Evolutionary conservation across 2,888 invertebrate species (phyloP).

Genomic region (Pemphredon lugubris): DNA sequence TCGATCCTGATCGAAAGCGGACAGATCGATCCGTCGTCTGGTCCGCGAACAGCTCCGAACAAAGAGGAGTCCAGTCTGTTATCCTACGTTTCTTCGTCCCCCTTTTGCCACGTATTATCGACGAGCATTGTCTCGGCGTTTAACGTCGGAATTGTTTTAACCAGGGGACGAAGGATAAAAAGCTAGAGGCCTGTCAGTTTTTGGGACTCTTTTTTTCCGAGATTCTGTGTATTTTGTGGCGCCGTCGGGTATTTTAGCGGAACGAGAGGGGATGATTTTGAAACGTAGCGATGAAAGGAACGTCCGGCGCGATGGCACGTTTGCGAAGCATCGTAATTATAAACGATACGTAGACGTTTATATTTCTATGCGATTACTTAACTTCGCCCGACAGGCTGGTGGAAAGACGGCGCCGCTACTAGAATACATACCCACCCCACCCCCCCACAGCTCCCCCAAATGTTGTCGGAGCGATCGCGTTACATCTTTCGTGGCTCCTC

Average conservation of each 20-base stretch:
- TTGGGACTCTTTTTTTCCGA: background rate
- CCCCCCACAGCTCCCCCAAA: too few relatives aligned
- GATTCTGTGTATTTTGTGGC: too few relatives aligned
- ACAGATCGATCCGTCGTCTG: conserved; percentile 65
- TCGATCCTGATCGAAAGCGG: conserved; percentile 73
- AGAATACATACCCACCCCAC: too few relatives aligned
- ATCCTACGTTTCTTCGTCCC: conserved; percentile 15
- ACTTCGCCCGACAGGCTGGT: too few relatives aligned
- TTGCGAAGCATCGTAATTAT: too few relatives aligned
- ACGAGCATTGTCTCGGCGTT: conserved; percentile 55
- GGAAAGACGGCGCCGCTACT: too few relatives aligned
- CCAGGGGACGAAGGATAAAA: background rate
- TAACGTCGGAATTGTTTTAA: conserved; percentile 44
- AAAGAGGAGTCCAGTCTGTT: conserved; percentile 54
- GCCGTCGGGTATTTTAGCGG: background rate
- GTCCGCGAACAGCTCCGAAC: conserved; percentile 63
- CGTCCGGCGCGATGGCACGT: too few relatives aligned
- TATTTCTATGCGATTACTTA: too few relatives aligned
- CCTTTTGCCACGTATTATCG: conserved; percentile 36
- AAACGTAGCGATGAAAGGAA: too few relatives aligned
- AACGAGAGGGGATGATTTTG: too few relatives aligned
- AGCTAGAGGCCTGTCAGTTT: background rate
- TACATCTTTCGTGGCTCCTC: background rate
- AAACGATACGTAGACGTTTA: too few relatives aligned
- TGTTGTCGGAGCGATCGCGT: too few relatives aligned